Evolutionary conservation across 35 echinoderm and acorn worm genomes (phyloP).

Genomic region (Ophioderma brevispina): DNA sequence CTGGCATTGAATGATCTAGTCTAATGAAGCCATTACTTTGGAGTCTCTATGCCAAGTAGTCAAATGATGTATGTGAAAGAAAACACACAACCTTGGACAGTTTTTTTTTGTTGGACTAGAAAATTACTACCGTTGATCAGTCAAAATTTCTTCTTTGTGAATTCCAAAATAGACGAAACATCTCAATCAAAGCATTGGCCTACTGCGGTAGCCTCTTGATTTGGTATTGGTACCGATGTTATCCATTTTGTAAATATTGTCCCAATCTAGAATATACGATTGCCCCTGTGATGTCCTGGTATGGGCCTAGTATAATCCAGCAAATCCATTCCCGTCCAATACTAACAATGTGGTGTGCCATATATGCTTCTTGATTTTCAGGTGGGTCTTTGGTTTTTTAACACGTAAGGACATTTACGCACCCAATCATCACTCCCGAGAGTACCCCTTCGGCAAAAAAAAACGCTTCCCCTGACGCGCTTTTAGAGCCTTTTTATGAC

Average conservation of each 20-base stretch:
- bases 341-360: conserved; percentile 4
- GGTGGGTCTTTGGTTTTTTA: conserved; percentile 6
- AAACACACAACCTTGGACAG: conserved; percentile 48
- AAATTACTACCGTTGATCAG: conserved; percentile 70
- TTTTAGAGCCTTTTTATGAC: background rate
- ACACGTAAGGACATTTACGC: background rate
- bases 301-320: conserved; percentile 31
- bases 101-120: conserved; percentile 43
- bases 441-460: conserved; percentile 24
- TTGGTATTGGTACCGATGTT: conserved; percentile 50
- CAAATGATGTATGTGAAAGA: conserved; percentile 49
- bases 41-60: conserved; percentile 36
- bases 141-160: conserved; percentile 28
- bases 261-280: conserved; percentile 31
- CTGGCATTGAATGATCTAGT: background rate
- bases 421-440: background rate
- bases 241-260: conserved; percentile 64
- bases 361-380: conserved; percentile 1
- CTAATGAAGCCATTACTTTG: conserved; percentile 49
- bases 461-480: conserved; percentile 14
- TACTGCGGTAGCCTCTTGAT: conserved; percentile 48
- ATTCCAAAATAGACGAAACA: conserved; percentile 61
- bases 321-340: conserved; percentile 33
- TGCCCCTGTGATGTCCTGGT: conserved; percentile 38
- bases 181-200: conserved; percentile 43